phyloP scores from a whole-genome alignment of 2,797 vertebrate genomes.

The Ispidina lecontei region DNA sequence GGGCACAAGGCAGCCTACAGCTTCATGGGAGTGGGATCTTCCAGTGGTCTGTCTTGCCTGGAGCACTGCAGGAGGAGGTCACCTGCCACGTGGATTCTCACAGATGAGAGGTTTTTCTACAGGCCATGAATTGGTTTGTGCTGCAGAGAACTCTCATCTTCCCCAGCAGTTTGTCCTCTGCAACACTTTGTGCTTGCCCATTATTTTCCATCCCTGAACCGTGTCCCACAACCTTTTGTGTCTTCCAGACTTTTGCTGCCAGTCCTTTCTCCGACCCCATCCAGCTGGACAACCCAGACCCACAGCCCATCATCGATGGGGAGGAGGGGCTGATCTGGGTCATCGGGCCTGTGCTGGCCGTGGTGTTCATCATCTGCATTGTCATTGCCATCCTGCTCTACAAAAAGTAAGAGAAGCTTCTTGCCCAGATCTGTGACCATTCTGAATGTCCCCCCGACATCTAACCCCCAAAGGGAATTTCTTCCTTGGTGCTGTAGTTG shows the following conservation, averaged over 20 bases:
- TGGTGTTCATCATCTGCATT: slow-evolving; percentile 96
- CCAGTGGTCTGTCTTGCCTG: neutral
- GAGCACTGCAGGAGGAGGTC: neutral
- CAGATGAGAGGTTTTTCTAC: neutral
- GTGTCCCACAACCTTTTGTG: neutral
- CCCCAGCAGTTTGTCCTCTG: neutral
- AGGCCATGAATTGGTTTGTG: fast-evolving
- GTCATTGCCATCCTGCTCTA: slow-evolving; percentile 95
- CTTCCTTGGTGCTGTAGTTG: neutral
- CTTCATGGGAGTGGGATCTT: fast-evolving
- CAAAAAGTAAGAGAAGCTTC: slow-evolving; percentile 89
- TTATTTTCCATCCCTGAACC: neutral
- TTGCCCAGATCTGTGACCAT: neutral
- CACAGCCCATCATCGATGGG: slow-evolving; percentile 85
- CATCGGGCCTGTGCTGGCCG: slow-evolving; percentile 92
- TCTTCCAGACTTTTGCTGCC: slow-evolving; percentile 86
- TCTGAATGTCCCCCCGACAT: neutral
- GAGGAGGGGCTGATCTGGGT: slow-evolving; percentile 96
- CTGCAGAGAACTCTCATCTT: neutral
- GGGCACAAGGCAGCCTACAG: neutral
- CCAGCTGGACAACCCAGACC: slow-evolving; percentile 85
- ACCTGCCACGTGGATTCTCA: neutral
- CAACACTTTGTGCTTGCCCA: fast-evolving
- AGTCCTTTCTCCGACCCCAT: slow-evolving; percentile 93
- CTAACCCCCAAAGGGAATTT: neutral